These are phyloP conservation scores for Melanogrammus aeglefinus DNA, from an alignment of 2,797 vertebrate genomes.

Conservation along the genomic window DNA sequence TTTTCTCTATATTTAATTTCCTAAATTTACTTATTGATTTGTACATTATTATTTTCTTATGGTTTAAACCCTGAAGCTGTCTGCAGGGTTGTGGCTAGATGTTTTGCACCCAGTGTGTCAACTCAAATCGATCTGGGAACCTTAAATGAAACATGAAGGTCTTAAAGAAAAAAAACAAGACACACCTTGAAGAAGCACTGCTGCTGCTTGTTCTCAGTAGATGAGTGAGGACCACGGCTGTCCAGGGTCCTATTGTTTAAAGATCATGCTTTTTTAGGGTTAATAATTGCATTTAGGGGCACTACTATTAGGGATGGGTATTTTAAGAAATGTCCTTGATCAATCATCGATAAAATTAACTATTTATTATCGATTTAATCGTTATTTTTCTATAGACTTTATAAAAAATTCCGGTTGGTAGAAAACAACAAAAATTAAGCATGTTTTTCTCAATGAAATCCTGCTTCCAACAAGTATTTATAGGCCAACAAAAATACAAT, in stretches of 20 bases:
- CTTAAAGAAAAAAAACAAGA: not conserved
- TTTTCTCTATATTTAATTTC: not conserved
- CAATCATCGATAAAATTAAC: too few species aligned
- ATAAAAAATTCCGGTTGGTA: too few species aligned
- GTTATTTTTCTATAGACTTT: too few species aligned
- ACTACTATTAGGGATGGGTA: too few species aligned
- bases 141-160: not conserved
- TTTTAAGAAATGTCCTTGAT: too few species aligned
- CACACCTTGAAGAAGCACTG: not conserved
- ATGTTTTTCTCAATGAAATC: too few species aligned
- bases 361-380: too few species aligned
- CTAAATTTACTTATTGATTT: not conserved
- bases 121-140: not conserved
- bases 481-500: too few species aligned
- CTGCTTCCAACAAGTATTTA: too few species aligned
- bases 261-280: too few species aligned
- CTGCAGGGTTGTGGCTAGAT: not conserved
- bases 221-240: not conserved
- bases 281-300: too few species aligned
- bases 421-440: too few species aligned
- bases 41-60: not conserved
- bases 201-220: not conserved
- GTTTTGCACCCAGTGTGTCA: not conserved
- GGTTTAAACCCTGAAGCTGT: not conserved
- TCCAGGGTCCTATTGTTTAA: not conserved